phyloP scores from a whole-genome alignment of 1,140 invertebrate genomes.

The Bombus confusus region DNA sequence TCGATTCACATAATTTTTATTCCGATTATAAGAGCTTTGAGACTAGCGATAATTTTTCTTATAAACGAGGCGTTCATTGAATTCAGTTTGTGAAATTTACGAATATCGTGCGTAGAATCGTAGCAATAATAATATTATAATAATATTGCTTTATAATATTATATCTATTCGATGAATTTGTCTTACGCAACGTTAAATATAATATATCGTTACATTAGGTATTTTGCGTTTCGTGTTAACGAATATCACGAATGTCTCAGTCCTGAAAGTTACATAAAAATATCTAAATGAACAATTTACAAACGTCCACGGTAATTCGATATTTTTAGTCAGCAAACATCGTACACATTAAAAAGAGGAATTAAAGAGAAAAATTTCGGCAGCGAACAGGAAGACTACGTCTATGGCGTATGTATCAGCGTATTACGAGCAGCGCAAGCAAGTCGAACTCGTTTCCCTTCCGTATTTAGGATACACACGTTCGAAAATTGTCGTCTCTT shows the following conservation, averaged over 20 bases:
- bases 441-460: constrained; percentile 25
- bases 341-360: neutral
- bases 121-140: no score
- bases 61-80: no score
- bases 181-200: no score
- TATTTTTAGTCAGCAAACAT: neutral
- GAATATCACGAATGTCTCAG: neutral
- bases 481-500: constrained; percentile 27
- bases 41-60: no score
- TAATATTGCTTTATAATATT: no score
- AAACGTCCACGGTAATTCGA: neutral
- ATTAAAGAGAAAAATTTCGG: neutral
- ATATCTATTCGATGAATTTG: no score
- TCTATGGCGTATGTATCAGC: neutral
- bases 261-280: neutral
- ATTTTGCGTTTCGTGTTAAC: no score
- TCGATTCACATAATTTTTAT: no score
- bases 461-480: neutral
- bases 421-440: neutral
- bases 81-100: no score
- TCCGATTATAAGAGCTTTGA: no score
- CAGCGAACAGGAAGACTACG: neutral
- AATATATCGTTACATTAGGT: no score
- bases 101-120: no score
- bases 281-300: neutral